Base-by-base conservation (phyloP, 2,113 vertebrate genomes). In the Gymnocephalus cernua region DNA sequence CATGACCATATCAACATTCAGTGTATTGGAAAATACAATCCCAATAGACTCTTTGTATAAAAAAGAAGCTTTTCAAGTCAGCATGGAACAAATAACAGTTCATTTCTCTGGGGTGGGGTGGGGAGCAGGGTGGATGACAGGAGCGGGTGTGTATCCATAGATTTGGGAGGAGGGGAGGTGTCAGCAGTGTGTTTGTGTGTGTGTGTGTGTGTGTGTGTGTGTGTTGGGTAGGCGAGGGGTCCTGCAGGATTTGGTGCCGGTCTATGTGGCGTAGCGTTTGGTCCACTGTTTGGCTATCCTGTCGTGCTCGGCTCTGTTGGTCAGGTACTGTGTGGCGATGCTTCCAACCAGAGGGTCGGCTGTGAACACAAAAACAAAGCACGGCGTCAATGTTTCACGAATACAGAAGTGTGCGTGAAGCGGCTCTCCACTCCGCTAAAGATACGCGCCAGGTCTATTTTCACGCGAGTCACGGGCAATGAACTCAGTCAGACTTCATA, bases 21-120 rank as follows among this genome's bases (percentile, higher is more conserved):
- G 92, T 90, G 91, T 92, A 93, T 92, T 93, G 92, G 92, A 92
- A 93, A 95, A 91, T 92, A 94, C 90, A 92, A 94, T 93, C 94
- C 96, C 95, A 96, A 95, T 93, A 93, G 93, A 95, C 94, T 95
- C 91, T 91, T 89, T 93, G 93, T 94, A 94, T 94, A 94, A 93
- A 95, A 93, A 95, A 95, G 95, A 92, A 95, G 86, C 94, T 96
- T 97, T 89, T 97, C 96, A 97, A 97, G 96, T 97, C 96, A 97
- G 96, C 93, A 96, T 95, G 96, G 96, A 94, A 93, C 83, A 91
- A 93, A 94, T 79, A 89, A 92, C 91, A 91, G 89, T 91, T 93
- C 86, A 13, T 88, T 90, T 93, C 58, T 77, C 54, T 18, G 81
- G 74, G 79, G 72, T 15, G 45, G 12, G 3, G 69, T 11, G 57